Base-by-base conservation (phyloP, 2,888 invertebrate genomes). In the Caradrina kadenii region DNA sequence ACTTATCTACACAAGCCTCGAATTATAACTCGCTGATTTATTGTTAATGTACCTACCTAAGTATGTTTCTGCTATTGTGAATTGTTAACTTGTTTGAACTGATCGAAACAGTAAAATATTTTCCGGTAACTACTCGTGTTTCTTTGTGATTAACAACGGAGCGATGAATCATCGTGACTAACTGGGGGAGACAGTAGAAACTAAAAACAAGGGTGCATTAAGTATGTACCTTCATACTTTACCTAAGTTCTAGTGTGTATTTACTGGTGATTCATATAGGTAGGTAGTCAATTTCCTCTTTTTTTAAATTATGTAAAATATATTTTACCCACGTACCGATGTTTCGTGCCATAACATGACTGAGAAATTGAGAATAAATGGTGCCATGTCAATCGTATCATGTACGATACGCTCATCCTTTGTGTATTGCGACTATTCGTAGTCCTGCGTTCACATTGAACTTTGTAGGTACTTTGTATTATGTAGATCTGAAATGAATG, bases 121-220 rank as follows among this genome's bases (percentile, higher is more conserved):
- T 87, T 91, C 86, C 85, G 88, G 87, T 88, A 91, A 91, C 86
- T 86, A 83, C 83, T 86, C 86, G 86, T 87, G n/a, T n/a, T n/a
- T 90, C 90, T 91, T 90, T 89, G 89, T 93, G 89, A 90, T 87
- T 87, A 88, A 84, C 82, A 86, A 88, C 82, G 86, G 85, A 86
- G 85, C 91, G 94, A 93, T 95, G 95, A 95, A 89, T 95, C 95
- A 95, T 93, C 87, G 87, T 89, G 89, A 90, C 89, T 91, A 90
- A 89, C 88, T 90, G 91, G 91, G 91, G 91, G 91, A 91, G 90
- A 88, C 86, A 83, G 80, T 80, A 50, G 11, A 81, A 82, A 83
- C 73, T 80, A 69, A 67, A 77, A 76, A 77, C 76, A 79, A 79
- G 88, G 84, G 85, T 80, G 81, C 62, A 63, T 48, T 74, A 63